These are phyloP conservation scores for Coracias cyanogaster DNA, from an alignment of 2,797 vertebrate species.

Conservation along the genomic window DNA sequence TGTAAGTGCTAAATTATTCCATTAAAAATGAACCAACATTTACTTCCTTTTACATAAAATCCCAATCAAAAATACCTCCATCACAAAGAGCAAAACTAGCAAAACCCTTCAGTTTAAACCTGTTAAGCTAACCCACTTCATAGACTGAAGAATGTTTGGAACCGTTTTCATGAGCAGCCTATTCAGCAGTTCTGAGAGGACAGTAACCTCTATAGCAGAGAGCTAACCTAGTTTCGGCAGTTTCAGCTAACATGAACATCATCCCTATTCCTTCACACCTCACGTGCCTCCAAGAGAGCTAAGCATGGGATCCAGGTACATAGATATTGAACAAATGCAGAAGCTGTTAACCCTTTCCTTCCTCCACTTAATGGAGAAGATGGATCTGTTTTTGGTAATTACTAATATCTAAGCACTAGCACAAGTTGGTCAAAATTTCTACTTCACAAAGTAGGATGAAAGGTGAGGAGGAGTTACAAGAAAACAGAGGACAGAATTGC, in stretches of 20 bases:
- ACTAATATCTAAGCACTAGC: not conserved
- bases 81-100: not conserved
- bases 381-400: not conserved
- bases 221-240: not conserved
- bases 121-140: not conserved
- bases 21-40: not conserved
- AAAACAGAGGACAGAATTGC: not conserved
- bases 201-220: not conserved
- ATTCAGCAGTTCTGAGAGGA: not conserved
- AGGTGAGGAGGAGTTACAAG: not conserved
- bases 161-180: not conserved
- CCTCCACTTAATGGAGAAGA: not conserved
- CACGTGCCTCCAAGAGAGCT: not conserved
- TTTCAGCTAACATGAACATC: not conserved
- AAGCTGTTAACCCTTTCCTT: not conserved
- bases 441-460: not conserved
- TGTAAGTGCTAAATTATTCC: not conserved
- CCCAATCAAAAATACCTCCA: not conserved
- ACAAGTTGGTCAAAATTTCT: not conserved
- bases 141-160: not conserved
- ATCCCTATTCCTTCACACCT: not conserved
- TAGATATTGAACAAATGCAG: not conserved
- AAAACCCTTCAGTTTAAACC: not conserved
- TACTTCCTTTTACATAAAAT: not conserved
- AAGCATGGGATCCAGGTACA: not conserved